Conservation (phyloP, 2,888 invertebrate species). For the Minunthozetes semirufus region DNA sequence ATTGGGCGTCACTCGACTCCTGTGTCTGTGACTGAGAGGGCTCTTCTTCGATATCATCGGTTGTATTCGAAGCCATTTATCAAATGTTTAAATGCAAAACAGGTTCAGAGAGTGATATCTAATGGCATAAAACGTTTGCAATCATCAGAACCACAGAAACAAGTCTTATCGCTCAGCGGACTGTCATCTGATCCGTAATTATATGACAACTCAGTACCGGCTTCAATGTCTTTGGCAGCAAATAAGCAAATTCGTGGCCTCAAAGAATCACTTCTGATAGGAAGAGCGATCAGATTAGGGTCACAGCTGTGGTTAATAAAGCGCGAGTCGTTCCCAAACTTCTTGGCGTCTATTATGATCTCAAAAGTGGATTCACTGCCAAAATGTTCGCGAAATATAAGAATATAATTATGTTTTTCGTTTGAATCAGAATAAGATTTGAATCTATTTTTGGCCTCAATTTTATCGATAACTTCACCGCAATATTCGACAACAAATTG, state of each 20-base stretch:
- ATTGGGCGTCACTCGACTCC: slow-evolving; percentile 5
- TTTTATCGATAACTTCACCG: slow-evolving; percentile 16
- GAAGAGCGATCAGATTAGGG: slow-evolving; percentile 13
- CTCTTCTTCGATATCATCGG: slow-evolving; percentile 9
- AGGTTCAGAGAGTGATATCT: not conserved
- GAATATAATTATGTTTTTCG: slow-evolving; percentile 17
- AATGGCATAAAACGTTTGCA: slow-evolving; percentile 20
- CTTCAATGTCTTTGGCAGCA: not conserved
- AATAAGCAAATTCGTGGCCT: slow-evolving; percentile 12
- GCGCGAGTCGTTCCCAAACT: not conserved
- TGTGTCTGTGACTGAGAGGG: not conserved
- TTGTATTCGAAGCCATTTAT: not conserved
- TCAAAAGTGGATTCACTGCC: slow-evolving; percentile 16
- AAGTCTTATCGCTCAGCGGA: not conserved
- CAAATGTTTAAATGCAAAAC: not conserved
- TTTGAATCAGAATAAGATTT: not conserved
- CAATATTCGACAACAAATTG: slow-evolving; percentile 18
- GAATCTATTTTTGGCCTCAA: slow-evolving; percentile 5
- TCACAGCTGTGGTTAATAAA: slow-evolving; percentile 14
- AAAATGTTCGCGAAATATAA: slow-evolving; percentile 23
- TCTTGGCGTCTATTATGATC: slow-evolving; percentile 4
- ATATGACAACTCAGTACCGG: not conserved
- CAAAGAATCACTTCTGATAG: slow-evolving; percentile 24
- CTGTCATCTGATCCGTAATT: slow-evolving; percentile 20
- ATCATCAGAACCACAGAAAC: not conserved